Base-by-base conservation (phyloP, 2,113 vertebrate genomes). In the Dipodomys spectabilis region DNA sequence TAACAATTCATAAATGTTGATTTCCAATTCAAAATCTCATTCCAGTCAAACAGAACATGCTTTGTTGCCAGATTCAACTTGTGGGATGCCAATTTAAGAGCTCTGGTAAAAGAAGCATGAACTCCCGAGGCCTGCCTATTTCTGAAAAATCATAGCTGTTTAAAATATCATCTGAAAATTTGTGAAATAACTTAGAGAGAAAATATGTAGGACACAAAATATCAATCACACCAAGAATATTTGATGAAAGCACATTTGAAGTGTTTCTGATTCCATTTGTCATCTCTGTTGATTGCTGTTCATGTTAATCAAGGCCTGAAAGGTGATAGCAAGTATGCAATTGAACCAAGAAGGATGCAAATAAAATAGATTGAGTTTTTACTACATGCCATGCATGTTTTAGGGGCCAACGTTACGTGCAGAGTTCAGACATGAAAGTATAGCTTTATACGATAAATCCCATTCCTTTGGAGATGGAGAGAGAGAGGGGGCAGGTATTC, bases 191-290 rank as follows among this genome's bases (percentile, higher is more conserved):
- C 49, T 86, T 81, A 25, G 65, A 0, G 67, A 57, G 87, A 75
- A 90, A 69, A 60, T 86, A 79, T 25, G 1, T 67, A 67, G 35
- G 28, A n/a, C 3, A 45, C 72, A 39, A 84, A 84, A 32, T 67
- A 49, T 4, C 27, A 69, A 49, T 65, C 3, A 39, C 85, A 49
- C 88, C 39, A 85, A 6, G 45, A 71, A 57, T 64, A 45, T 62
- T 82, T 77, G 30, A 28, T 82, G 27, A 78, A 95, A 90, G 82
- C 60, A 62, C 45, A 75, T 68, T 88, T 77, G 69, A 82, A 45
- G 27, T 77, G 20, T 78, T 86, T 86, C 32, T 78, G 22, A 85
- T 74, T 86, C 25, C 35, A 5, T 72, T 85, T 53, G 77, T 20
- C 30, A 64, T 75, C 74, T 95, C 9, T 82, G 0, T 78, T 78